A percentile compares a stretch with the other conserved stretches of the same genome.
These are phyloP conservation scores for Noctuana brunneofusca DNA, from an alignment of 2,888 invertebrate species.

Conservation along the genomic window DNA sequence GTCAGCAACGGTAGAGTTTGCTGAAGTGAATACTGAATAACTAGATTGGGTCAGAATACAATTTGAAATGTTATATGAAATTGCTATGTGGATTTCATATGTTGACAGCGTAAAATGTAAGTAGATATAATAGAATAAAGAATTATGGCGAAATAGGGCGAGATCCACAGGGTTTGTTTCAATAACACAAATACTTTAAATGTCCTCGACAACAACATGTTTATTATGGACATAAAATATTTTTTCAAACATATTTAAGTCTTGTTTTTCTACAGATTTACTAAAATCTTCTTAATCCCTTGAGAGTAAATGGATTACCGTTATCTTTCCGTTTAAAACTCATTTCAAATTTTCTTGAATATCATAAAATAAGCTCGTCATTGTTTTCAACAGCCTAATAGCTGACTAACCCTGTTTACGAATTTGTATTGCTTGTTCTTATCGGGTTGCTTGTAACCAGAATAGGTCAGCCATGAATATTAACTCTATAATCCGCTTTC, in stretches of 20 bases:
- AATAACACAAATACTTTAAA: no score
- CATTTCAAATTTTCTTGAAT: background rate
- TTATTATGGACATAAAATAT: no score
- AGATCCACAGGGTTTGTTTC: no score
- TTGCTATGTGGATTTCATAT: no score
- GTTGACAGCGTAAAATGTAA: no score
- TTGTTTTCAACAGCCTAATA: constrained; percentile 16
- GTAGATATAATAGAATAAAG: no score
- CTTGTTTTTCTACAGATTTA: background rate
- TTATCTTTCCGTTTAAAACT: background rate
- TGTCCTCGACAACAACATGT: no score
- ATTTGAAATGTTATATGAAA: background rate
- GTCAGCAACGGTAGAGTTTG: constrained; percentile 27
- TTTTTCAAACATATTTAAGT: no score
- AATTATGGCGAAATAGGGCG: no score
- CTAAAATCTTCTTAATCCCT: background rate
- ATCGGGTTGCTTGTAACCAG: constrained; percentile 21
- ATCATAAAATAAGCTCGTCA: background rate
- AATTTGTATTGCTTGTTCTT: constrained; percentile 18
- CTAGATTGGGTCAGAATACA: constrained; percentile 13
- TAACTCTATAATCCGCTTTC: constrained; percentile 28
- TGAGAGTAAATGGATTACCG: background rate
- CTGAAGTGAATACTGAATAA: constrained; percentile 25
- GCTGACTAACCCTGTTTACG: constrained; percentile 16
- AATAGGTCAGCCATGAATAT: constrained; percentile 34